These are phyloP conservation scores for Gephyroberyx darwinii DNA, from an alignment of 2,797 vertebrate species.

Conservation along the genomic window DNA sequence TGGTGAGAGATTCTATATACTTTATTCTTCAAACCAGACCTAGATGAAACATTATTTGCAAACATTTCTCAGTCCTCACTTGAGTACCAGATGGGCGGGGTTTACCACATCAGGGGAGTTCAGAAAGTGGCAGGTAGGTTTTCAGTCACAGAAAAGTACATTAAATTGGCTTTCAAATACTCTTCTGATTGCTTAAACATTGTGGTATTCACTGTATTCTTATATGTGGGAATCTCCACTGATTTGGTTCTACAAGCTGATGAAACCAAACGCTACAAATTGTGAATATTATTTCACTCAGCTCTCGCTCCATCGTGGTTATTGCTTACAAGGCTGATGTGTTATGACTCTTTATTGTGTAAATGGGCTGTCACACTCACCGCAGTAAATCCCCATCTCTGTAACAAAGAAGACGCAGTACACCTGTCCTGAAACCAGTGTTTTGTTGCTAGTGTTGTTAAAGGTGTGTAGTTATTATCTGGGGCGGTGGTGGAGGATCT, in stretches of 20 bases:
- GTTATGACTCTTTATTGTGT: slow-evolving; percentile 68
- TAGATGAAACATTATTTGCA: background rate
- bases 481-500: slow-evolving; percentile 29
- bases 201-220: background rate
- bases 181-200: background rate
- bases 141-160: background rate
- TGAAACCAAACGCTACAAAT: slow-evolving; percentile 40
- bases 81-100: background rate
- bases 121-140: background rate
- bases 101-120: background rate
- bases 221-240: slow-evolving; percentile 5
- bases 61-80: background rate
- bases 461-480: slow-evolving; percentile 56
- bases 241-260: background rate
- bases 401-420: slow-evolving; percentile 36
- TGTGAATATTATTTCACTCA: slow-evolving; percentile 34
- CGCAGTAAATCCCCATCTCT: slow-evolving; percentile 67
- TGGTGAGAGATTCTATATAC: slow-evolving; percentile 74
- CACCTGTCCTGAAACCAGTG: slow-evolving; percentile 54
- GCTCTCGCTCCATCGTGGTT: slow-evolving; percentile 7
- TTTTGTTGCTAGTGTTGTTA: slow-evolving; percentile 66
- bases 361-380: slow-evolving; percentile 65
- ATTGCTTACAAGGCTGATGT: slow-evolving; percentile 48
- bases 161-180: background rate
- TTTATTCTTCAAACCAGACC: background rate